Base-by-base conservation (phyloP, 1,140 invertebrate genomes). In the Limonius californicus region DNA sequence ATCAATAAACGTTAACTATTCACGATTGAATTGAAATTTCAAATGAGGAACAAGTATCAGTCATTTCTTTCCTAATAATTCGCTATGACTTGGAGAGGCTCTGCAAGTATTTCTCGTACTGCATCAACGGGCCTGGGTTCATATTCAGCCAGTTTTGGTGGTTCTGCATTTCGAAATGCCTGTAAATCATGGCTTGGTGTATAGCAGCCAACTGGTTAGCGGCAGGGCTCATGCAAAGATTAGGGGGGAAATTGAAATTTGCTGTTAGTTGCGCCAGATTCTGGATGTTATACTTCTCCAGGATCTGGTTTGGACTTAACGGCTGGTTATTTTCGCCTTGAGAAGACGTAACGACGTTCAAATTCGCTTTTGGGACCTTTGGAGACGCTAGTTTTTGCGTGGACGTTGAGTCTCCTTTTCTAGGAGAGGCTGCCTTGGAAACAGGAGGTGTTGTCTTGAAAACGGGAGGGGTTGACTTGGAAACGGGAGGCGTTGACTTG, bases 281-380 rank as follows among this genome's bases (percentile, higher is more conserved):
- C 54, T 72, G 72, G 19, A 76, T 74, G 50, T 75, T 75, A 60
- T 76, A 76, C 43, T 74, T 76, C 56, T 75, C 75, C 21, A 75
- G 53, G 2, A 76, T 62, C 56, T 76, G 69, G 57, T 76, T 75
- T 1, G 72, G 65, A 35, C 57, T 72, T 18, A 74, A 21, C 3
- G 45, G 45, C n/a, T 50, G 14, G 15, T 21, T 50, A 21, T 50
- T 50, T 50, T 50, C 45, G n/a, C 16, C 19, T 50, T 3, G 2
- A 21, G 2, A 19, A 12, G 6, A 19, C 2, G 45, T 50, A 18
- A 45, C 6, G n/a, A n/a, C n/a, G n/a, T n/a, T n/a, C n/a, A n/a
- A n/a, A n/a, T n/a, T n/a, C n/a, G n/a, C n/a, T 50, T 50, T 50
- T 50, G 45, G 14, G 8, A 12, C 12, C 16, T 15, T 50, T 8